Evolutionary conservation across 2,888 invertebrate species (phyloP).

Genomic region (Aphodius sticticus): DNA sequence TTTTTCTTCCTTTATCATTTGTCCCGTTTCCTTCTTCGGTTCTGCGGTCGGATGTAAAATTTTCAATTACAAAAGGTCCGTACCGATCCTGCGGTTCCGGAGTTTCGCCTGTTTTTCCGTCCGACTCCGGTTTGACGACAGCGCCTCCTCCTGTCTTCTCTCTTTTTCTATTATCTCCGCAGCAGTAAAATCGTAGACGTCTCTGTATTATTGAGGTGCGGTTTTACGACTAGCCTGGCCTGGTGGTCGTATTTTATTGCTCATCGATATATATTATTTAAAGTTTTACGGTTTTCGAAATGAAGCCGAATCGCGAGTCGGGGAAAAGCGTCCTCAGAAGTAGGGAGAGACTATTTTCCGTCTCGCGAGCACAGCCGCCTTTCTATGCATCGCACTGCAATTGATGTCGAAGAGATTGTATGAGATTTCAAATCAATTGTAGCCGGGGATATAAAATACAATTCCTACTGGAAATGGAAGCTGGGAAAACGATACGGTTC

Average conservation of each 20-base stretch:
- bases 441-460: not conserved
- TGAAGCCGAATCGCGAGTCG: not conserved
- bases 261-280: conserved; percentile 31
- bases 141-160: conserved; percentile 10
- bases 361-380: not conserved
- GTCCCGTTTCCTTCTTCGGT: conserved; percentile 5
- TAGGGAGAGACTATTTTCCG: not conserved
- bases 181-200: conserved; percentile 29
- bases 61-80: conserved; percentile 26
- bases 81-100: conserved; percentile 19
- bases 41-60: conserved; percentile 20
- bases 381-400: not conserved
- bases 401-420: not conserved
- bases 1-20: conserved; percentile 13
- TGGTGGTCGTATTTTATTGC: conserved; percentile 29
- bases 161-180: conserved; percentile 22
- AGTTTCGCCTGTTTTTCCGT: conserved; percentile 13
- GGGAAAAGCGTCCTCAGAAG: not conserved
- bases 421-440: not conserved
- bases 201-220: conserved; percentile 27
- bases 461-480: not conserved
- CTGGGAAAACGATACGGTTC: not conserved
- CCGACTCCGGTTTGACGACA: conserved; percentile 9
- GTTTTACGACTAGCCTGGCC: conserved; percentile 26
- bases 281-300: conserved; percentile 22